A percentile compares a stretch with the other conserved stretches of the same genome.
These are phyloP conservation scores for Osmerus eperlanus DNA, from an alignment of 2,113 vertebrate species.

Conservation along the genomic window DNA sequence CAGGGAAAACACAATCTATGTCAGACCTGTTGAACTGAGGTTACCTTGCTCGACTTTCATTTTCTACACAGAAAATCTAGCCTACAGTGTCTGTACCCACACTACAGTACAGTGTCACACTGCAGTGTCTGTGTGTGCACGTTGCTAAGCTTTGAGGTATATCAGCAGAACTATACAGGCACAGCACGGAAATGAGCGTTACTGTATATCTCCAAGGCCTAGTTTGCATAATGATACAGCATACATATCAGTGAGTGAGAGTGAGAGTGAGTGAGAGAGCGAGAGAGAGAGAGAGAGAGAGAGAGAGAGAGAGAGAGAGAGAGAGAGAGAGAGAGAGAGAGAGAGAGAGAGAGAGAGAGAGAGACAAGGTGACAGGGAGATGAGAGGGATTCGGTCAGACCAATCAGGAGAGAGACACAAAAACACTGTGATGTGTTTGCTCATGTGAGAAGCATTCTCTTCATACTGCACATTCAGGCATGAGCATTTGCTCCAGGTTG, in stretches of 20 bases:
- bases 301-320: neutral
- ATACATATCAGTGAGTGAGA: neutral
- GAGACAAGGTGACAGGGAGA: no score
- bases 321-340: neutral
- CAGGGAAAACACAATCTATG: no score
- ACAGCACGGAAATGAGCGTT: neutral
- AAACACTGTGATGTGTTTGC: neutral
- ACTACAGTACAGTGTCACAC: neutral
- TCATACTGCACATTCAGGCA: conserved; percentile 39
- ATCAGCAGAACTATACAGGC: neutral
- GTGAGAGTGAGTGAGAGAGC: no score
- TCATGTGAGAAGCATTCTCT: conserved; percentile 52
- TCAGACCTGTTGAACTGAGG: no score
- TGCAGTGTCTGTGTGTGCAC: neutral
- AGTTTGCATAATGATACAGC: neutral
- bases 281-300: neutral
- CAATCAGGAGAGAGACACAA: neutral
- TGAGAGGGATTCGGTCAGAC: no score
- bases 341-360: no score
- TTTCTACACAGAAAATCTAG: no score
- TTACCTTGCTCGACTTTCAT: no score
- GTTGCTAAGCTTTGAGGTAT: neutral
- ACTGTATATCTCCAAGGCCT: no score
- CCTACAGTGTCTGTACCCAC: no score
- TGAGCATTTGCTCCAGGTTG: conserved; percentile 11